Conservation (phyloP, 2,888 invertebrate species). For the Lysandra bellargus region DNA sequence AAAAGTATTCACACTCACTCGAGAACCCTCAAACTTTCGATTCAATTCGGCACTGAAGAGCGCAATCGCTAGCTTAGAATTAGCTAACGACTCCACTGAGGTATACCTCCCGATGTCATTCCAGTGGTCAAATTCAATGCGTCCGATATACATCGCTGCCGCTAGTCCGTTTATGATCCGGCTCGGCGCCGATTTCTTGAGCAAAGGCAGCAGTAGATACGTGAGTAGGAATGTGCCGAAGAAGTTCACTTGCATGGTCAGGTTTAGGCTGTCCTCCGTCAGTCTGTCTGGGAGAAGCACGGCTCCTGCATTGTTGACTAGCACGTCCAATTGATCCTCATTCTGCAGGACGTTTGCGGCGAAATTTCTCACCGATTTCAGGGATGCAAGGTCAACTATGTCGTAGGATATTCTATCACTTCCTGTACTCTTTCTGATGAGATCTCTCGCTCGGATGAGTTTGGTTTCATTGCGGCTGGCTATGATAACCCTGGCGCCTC, state of each 20-base stretch:
- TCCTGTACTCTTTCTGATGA: slow-evolving; percentile 57
- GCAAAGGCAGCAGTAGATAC: slow-evolving; percentile 79
- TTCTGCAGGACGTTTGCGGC: slow-evolving; percentile 64
- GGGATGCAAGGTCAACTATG: slow-evolving; percentile 65
- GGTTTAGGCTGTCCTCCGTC: slow-evolving; percentile 83
- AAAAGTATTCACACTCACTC: slow-evolving; percentile 84
- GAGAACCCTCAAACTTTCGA: slow-evolving; percentile 72
- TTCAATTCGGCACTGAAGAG: slow-evolving; percentile 82
- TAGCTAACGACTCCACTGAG: slow-evolving; percentile 53
- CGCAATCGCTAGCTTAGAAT: slow-evolving; percentile 82
- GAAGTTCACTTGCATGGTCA: slow-evolving; percentile 85
- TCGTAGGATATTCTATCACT: slow-evolving; percentile 58
- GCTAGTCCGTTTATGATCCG: slow-evolving; percentile 84
- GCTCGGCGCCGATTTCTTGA: slow-evolving; percentile 79
- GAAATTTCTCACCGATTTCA: slow-evolving; percentile 77
- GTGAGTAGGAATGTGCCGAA: slow-evolving; percentile 87
- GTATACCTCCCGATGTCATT: slow-evolving; percentile 60
- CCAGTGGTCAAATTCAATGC: slow-evolving; percentile 65
- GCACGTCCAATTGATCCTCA: slow-evolving; percentile 70
- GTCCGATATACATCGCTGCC: slow-evolving; percentile 75
- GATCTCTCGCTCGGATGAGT: slow-evolving; percentile 57
- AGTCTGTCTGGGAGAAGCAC: slow-evolving; percentile 62
- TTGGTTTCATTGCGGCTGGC: slow-evolving; percentile 75
- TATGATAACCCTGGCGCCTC: slow-evolving; percentile 74
- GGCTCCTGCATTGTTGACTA: slow-evolving; percentile 82